A percentile compares a stretch with the other conserved stretches of the same genome.
phyloP scores from a whole-genome alignment of 2,797 vertebrate species.

The Sus cebifrons region DNA sequence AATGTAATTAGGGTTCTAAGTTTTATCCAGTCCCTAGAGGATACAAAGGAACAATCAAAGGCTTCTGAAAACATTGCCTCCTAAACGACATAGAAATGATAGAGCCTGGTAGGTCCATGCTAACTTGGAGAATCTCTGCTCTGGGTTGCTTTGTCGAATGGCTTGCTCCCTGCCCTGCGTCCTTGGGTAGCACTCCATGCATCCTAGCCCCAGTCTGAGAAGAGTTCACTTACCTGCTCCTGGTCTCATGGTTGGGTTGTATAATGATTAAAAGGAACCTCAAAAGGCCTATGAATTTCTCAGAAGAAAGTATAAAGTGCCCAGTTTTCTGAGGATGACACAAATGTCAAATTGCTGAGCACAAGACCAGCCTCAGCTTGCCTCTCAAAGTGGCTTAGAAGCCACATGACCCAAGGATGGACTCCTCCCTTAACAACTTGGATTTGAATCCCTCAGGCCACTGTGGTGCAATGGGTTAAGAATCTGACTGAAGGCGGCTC shows the following conservation, averaged over 20 bases:
- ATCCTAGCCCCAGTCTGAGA: slow-evolving; percentile 23
- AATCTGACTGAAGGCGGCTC: no score
- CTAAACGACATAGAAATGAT: not conserved
- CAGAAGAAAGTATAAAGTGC: slow-evolving; percentile 65
- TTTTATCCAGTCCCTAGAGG: slow-evolving; percentile 11
- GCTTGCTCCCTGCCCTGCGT: slow-evolving; percentile 31
- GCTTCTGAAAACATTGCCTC: not conserved
- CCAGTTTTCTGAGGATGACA: slow-evolving; percentile 45
- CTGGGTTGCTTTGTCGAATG: slow-evolving; percentile 27
- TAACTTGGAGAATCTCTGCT: not conserved
- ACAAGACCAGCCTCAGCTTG: not conserved
- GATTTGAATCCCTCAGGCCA: not conserved
- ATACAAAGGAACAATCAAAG: not conserved
- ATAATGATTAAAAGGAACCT: slow-evolving; percentile 74
- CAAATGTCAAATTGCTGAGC: slow-evolving; percentile 1
- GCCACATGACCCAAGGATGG: not conserved
- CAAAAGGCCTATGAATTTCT: slow-evolving; percentile 59
- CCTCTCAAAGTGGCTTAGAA: slow-evolving; percentile 8
- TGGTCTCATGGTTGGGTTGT: slow-evolving; percentile 49
- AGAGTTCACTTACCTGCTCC: slow-evolving; percentile 67
- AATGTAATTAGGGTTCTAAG: slow-evolving; percentile 42
- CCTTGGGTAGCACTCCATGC: slow-evolving; percentile 45
- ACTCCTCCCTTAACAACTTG: not conserved
- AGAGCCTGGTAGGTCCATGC: not conserved
- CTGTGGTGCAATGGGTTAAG: no score